Evolutionary conservation across 2,113 vertebrate species (phyloP), one percentile per base, ranked within the genome.

Genomic region (Tichodroma muraria): DNA sequence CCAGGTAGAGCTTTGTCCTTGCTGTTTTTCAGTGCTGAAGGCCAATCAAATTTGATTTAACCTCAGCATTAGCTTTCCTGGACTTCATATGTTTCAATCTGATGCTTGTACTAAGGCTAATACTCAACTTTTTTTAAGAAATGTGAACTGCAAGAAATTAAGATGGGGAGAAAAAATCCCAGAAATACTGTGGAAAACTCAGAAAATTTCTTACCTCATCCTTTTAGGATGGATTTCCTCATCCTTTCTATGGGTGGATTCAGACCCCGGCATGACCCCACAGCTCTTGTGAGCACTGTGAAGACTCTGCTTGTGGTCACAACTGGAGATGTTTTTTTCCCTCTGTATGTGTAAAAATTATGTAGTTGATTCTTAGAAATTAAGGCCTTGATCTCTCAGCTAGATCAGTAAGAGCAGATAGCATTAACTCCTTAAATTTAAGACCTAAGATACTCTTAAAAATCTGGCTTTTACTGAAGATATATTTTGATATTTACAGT

Each of bases 201-300:
- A 35, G n/a, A 77, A 59, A 60, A 91, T 81, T 40, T 52, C 52
- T 66, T 81, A 40, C 37, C 37, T 70, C 13, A 18, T 88, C 45
- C 22, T 56, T 87, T 59, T 71, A 71, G 44, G 44, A 37, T 80
- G 37, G 6, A 57, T 65, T 88, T 88, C 59, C 24, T 75, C 6
- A 89, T 75, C 27, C 23, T 72, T 60, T 54, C 42, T 65, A 33
- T 3, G 8, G 18, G 18, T 81, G 25, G 28, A 65, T 65, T 93
- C 37, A 80, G 50, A 80, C 24, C 31, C 25, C 42, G 60, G 17
- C 16, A 45, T 9, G 4, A 31, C 14, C 0, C 0, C 45, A 45
- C 6, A 69, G 20, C 24, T 89, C 30, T 40, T 54, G 14, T 0
- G 0, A 75, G 40, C 2, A 3, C 44, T 68, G 27, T 69, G 37